phyloP scores from a whole-genome alignment of 1,140 invertebrate genomes.

The Oedothorax gibbosus region DNA sequence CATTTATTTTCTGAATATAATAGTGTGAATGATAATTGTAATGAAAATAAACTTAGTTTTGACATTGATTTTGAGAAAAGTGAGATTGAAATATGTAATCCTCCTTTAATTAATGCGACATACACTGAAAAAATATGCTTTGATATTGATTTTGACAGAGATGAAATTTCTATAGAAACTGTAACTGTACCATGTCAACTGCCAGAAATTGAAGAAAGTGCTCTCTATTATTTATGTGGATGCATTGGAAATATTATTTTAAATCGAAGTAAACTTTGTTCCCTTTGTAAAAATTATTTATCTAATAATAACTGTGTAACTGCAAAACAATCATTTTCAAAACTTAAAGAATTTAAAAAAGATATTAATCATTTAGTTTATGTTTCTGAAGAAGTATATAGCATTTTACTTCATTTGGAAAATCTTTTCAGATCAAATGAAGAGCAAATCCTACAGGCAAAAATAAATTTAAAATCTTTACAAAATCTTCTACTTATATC shows the following conservation, averaged over 20 bases:
- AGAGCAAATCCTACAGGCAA: too few species aligned
- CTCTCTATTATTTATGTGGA: conserved; percentile 13
- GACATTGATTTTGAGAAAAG: background rate
- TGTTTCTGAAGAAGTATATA: background rate
- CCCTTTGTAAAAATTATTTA: background rate
- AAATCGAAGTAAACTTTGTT: background rate
- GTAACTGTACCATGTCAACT: background rate
- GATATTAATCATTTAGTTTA: background rate
- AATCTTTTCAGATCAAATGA: background rate
- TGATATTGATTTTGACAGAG: background rate
- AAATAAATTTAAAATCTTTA: background rate
- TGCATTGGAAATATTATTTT: background rate
- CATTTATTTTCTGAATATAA: background rate
- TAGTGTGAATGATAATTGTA: background rate
- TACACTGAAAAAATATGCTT: background rate
- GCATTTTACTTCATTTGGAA: background rate
- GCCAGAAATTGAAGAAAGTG: background rate
- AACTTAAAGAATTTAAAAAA: too few species aligned
- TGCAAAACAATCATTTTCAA: too few species aligned
- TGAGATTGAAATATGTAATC: background rate
- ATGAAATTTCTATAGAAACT: background rate
- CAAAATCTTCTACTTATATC: background rate
- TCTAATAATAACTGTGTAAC: background rate
- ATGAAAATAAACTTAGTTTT: background rate
- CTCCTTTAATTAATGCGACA: background rate